phyloP scores from a whole-genome alignment of 2,888 invertebrate genomes.

The Gerris lacustris region DNA sequence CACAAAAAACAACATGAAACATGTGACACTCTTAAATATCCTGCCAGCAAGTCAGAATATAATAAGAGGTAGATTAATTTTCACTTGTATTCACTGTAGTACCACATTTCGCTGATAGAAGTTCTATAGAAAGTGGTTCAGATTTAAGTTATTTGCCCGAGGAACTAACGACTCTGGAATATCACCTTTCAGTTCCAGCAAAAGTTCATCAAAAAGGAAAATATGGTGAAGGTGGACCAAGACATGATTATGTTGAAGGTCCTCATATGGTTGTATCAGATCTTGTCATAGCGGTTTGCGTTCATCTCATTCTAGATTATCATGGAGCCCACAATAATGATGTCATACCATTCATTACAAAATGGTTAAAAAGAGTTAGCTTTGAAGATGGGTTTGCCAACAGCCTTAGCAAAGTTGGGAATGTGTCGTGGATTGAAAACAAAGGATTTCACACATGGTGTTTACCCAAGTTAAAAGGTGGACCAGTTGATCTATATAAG shows the following conservation, averaged over 20 bases:
- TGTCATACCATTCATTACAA: slow-evolving; percentile 9
- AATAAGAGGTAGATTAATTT: no score
- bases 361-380: slow-evolving; percentile 2
- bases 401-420: no score
- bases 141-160: no score
- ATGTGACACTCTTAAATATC: no score
- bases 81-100: no score
- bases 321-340: slow-evolving; percentile 6
- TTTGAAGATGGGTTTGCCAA: background rate
- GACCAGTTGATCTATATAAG: background rate
- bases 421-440: no score
- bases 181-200: slow-evolving; percentile 70
- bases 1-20: no score
- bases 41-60: no score
- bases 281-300: slow-evolving; percentile 23
- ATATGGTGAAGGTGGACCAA: slow-evolving; percentile 40
- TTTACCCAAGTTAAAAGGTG: background rate
- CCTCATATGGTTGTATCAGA: slow-evolving; percentile 25
- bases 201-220: slow-evolving; percentile 76
- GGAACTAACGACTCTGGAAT: slow-evolving; percentile 66
- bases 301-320: slow-evolving; percentile 21
- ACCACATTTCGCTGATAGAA: no score
- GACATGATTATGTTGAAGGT: slow-evolving; percentile 35
- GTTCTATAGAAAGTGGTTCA: no score
- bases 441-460: background rate